Base-by-base conservation (phyloP, 2,113 vertebrate genomes). In the Promerops cafer region DNA sequence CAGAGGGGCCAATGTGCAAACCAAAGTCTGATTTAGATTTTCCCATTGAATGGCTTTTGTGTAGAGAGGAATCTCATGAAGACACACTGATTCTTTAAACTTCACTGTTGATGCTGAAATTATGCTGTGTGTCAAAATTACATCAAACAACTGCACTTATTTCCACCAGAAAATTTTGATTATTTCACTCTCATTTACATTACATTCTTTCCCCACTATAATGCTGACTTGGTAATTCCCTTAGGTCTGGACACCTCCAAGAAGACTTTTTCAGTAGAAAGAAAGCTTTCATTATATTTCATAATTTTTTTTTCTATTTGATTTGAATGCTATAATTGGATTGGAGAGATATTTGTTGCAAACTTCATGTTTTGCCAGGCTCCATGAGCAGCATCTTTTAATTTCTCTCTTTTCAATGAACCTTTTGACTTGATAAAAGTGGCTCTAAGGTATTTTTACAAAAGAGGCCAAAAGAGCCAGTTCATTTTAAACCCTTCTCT, bases 281-380 rank as follows among this genome's bases (percentile, higher is more conserved):
- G 81, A 50, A 94, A 97, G 88, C 90, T 96, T 98, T 97, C 94
- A 95, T 97, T 98, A 86, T 88, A 95, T 95, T 96, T 94, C 31
- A 86, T 90, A 66, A 19, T 21, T 23, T 79, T 90, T 96, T 96
- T 83, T 30, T 4, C 83, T 90, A 60, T 95, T 98, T 97, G 96
- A 97, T 98, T 97, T 98, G 91, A 98, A 97, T 96, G 89, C 92
- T 97, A 95, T 97, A 98, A 98, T 98, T 98, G 97, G 91, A 96
- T 94, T 93, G 91, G 70, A 61, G 79, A 97, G 88, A 90, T 94
- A 96, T 96, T 97, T 97, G 96, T 96, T 97, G 90, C 7, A 1
- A 94, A 87, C 52, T 88, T 87, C 86, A 50, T 95, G 80, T 90
- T 92, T 89, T 88, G 69, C 77, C 68, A 76, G 92, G 65, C 56